These are phyloP conservation scores for Ramphastos sulfuratus DNA, from an alignment of 2,113 vertebrate species.

Conservation along the genomic window DNA sequence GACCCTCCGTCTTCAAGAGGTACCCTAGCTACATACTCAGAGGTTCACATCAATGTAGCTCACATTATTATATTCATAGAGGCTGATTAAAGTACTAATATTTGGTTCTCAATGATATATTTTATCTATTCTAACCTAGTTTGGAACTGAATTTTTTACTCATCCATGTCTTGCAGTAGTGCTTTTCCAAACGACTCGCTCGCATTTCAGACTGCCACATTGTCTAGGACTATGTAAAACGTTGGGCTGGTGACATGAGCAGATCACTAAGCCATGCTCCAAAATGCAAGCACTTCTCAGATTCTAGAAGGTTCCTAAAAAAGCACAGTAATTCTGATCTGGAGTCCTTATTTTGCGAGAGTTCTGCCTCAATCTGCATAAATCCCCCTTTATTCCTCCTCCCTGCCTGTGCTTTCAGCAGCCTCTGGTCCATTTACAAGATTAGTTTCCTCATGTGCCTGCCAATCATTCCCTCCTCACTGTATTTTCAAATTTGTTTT, in stretches of 20 bases:
- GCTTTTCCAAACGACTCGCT: not conserved
- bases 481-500: constrained; percentile 16
- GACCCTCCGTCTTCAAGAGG: accelerated
- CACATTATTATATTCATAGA: not conserved
- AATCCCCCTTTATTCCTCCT: constrained; percentile 9
- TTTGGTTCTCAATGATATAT: no score
- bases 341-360: not conserved
- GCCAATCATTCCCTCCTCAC: not conserved
- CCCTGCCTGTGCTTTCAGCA: not conserved
- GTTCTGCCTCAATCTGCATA: not conserved
- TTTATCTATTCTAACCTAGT: not conserved
- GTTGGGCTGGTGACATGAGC: not conserved
- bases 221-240: not conserved
- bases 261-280: not conserved
- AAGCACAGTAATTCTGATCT: not conserved
- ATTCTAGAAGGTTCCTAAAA: constrained; percentile 3
- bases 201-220: not conserved
- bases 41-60: not conserved
- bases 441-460: constrained; percentile 10
- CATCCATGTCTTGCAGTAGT: not conserved
- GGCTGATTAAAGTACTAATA: not conserved
- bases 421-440: constrained; percentile 31
- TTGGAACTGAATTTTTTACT: not conserved
- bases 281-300: not conserved
- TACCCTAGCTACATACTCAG: not conserved